Base-by-base conservation (phyloP, 2,797 vertebrate genomes). In the Rhabdomys pumilio region DNA sequence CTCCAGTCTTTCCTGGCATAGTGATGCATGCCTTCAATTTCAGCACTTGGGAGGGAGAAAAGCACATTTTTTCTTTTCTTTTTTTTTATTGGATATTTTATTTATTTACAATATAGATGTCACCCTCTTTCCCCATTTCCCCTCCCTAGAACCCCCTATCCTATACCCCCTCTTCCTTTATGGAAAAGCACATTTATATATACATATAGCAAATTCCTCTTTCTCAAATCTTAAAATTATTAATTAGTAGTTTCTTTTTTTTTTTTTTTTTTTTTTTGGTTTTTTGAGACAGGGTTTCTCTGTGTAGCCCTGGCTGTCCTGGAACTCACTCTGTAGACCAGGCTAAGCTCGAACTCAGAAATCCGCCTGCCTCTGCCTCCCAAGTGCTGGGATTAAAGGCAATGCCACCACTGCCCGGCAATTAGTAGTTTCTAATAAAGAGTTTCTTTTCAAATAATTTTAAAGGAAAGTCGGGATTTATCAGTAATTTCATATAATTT, bases 401-500 rank as follows among this genome's bases (percentile, higher is more conserved):
- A 2, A 38, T 38, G 38, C 38, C 38, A 38, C 38, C 38, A 38
- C 38, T 38, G 38, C 38, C 38, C 38, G 38, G 38, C 38, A 75
- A 69, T 44, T 82, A 83, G 26, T 76, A 77, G 11, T 90, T 94
- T 67, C 13, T 89, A 88, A 38, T 34, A 38, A 38, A 38, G 38
- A 38, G n/a, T 38, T 89, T 29, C 47, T 84, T 96, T 90, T 47
- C 79, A 65, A 83, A 44, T 75, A 24, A 77, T 89, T 82, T 65
- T 73, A 85, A 93, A 92, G 91, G 5, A 92, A 96, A 90, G 57
- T 82, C 3, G 50, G 20, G 79, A 41, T 77, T 47, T 69, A 55
- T 63, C 15, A 87, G 20, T 50, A 38, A 55, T 90, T 94, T 89
- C n/a, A 63, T 77, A 12, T 65, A 83, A 84, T 76, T 96, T 29